Conservation (phyloP, 2,113 vertebrate species). For the Hydrolagus affinis region DNA sequence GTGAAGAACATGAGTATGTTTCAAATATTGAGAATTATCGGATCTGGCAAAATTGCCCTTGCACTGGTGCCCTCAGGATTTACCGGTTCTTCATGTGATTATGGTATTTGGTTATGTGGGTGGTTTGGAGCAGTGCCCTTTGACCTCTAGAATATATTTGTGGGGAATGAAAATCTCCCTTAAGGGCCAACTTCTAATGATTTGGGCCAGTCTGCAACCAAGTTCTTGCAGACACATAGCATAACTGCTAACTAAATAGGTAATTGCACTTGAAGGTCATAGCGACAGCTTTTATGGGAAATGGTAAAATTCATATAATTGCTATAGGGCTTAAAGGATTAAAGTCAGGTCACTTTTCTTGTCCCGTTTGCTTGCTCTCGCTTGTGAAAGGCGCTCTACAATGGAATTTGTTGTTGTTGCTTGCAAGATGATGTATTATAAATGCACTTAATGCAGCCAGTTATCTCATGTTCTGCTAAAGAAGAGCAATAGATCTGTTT, state of each 20-base stretch:
- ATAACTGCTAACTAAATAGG: neutral
- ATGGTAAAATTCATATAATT: neutral
- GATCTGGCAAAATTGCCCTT: too few relatives aligned
- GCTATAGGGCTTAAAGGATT: neutral
- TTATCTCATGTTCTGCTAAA: neutral
- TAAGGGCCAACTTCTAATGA: too few relatives aligned
- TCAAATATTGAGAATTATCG: too few relatives aligned
- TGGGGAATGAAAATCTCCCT: too few relatives aligned
- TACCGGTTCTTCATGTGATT: too few relatives aligned
- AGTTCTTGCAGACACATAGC: neutral
- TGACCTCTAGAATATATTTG: neutral
- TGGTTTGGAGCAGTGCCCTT: neutral
- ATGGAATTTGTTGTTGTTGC: too few relatives aligned
- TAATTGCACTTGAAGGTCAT: neutral
- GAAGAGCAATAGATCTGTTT: neutral
- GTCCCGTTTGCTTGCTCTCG: neutral
- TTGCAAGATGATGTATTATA: neutral
- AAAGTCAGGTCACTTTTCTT: neutral
- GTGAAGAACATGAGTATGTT: too few relatives aligned
- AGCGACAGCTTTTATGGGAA: neutral
- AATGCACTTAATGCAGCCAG: neutral
- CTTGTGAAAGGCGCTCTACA: neutral
- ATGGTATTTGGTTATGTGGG: neutral
- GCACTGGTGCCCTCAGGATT: too few relatives aligned
- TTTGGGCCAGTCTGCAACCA: neutral